Base-by-base conservation (phyloP, 2,888 invertebrate genomes). In the Pachydiplax longipennis region DNA sequence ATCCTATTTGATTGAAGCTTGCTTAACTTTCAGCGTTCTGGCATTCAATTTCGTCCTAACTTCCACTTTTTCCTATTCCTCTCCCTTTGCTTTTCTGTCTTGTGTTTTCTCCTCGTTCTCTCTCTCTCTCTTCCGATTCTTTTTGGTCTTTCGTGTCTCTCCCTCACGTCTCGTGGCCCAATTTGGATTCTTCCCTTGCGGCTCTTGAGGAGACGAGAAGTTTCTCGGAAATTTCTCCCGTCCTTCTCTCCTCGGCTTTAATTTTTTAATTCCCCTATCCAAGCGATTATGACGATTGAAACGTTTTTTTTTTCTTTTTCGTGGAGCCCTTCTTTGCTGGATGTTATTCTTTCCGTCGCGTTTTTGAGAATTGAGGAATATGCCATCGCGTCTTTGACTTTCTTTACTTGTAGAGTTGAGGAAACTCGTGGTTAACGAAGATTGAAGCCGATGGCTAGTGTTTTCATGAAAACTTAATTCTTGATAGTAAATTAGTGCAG, bases 1-100 rank as follows among this genome's bases (percentile, higher is more conserved):
- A 87, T 87, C 87, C 87, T 87, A 87, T 87, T 87, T 87, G 87
- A 87, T 87, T 61, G 87, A 87, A 87, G 87, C 87, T 87, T 87
- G 87, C 58, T 87, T 87, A 87, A 87, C 87, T 87, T 87, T 87
- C 87, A 87, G 61, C 61, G 87, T 87, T 65, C 87, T 87, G 87
- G 87, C 87, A 87, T 87, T 87, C 87, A 87, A 87, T 87, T 87
- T 87, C 65, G 61, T 87, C 61, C 61, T 61, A 61, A 87, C 87
- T 87, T 61, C 87, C 31, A n/a, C 61, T 15, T 58, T 61, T 25
- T 44, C 44, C 83, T n/a, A 25, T 53, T 15, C 37, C 13, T 44
- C 44, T 25, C 48, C n/a, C 25, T 25, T 44, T n/a, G 22, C n/a
- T 44, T 44, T 44, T 3, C 25, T 10, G 44, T n/a, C n/a, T 15